phyloP scores from a whole-genome alignment of 2,797 vertebrate genomes.

The Urosaurus nigricauda region DNA sequence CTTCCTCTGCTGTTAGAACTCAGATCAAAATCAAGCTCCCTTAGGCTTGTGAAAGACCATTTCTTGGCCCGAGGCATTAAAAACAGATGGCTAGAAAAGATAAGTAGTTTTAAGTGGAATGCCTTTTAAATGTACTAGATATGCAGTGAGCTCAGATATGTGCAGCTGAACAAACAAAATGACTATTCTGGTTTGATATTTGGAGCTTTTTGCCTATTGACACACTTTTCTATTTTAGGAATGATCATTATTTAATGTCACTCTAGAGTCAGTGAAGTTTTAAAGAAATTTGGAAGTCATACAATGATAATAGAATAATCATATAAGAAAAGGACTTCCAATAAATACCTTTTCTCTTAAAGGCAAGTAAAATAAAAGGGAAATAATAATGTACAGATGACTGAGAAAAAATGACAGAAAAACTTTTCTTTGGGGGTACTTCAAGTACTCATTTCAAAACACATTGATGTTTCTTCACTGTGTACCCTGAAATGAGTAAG shows the following conservation, averaged over 20 bases:
- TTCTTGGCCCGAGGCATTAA: constrained; percentile 44
- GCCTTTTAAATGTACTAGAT: constrained; percentile 59
- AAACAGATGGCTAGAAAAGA: constrained; percentile 58
- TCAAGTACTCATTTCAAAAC: background rate
- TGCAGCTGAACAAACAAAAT: constrained; percentile 73
- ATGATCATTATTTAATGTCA: constrained; percentile 48
- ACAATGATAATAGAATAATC: constrained; percentile 5
- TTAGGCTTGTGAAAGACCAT: constrained; percentile 3
- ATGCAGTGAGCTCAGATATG: constrained; percentile 58
- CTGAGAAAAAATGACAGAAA: background rate
- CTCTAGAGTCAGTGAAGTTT: constrained; percentile 41
- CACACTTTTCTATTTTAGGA: constrained; percentile 63
- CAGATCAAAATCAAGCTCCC: constrained; percentile 32
- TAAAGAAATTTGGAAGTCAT: constrained; percentile 35
- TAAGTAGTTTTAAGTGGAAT: constrained; percentile 48
- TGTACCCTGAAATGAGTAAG: background rate
- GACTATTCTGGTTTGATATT: constrained; percentile 59
- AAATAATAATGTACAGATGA: background rate
- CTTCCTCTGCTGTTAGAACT: background rate
- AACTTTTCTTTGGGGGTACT: background rate
- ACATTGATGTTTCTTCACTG: background rate
- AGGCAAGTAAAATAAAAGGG: background rate
- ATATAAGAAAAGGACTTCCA: constrained; percentile 4
- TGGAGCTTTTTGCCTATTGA: constrained; percentile 61
- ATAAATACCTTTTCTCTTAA: background rate